phyloP scores from a whole-genome alignment of 2,888 invertebrate species.

The Argyresthia albistria region DNA sequence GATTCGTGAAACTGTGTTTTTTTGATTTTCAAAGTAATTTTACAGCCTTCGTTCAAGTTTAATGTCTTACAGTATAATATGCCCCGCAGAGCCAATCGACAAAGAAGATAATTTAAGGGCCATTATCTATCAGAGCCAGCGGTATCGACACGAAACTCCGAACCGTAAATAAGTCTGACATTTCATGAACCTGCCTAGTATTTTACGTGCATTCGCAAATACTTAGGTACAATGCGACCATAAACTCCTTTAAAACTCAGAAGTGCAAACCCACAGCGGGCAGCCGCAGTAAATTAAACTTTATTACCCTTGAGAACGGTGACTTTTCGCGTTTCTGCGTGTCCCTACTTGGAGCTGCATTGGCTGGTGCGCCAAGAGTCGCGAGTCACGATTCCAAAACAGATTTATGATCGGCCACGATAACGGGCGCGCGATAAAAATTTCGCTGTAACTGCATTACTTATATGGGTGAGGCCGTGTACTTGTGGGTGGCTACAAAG shows the following conservation, averaged over 20 bases:
- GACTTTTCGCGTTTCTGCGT: constrained; percentile 30
- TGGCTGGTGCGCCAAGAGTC: constrained; percentile 33
- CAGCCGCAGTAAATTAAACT: constrained; percentile 42
- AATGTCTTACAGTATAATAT: no score
- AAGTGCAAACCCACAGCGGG: constrained; percentile 40
- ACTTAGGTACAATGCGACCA: constrained; percentile 66
- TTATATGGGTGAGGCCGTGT: neutral
- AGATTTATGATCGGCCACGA: constrained; percentile 70
- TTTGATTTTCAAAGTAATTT: no score
- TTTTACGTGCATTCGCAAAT: constrained; percentile 70
- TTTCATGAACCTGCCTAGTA: constrained; percentile 63
- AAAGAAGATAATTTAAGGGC: neutral
- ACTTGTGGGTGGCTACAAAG: no score
- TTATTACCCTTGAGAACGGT: constrained; percentile 34
- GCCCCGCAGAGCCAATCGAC: no score
- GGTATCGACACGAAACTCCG: constrained; percentile 21
- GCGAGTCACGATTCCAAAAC: constrained; percentile 69
- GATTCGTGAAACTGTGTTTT: no score
- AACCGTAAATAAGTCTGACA: constrained; percentile 64
- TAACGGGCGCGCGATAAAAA: constrained; percentile 70
- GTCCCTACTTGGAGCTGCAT: constrained; percentile 36
- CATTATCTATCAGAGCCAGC: constrained; percentile 12
- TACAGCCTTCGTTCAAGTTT: no score
- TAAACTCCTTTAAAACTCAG: constrained; percentile 42
- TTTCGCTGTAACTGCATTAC: neutral